Evolutionary conservation across 2,888 invertebrate genomes (phyloP).

Genomic region (Drosophila kanekoi): DNA sequence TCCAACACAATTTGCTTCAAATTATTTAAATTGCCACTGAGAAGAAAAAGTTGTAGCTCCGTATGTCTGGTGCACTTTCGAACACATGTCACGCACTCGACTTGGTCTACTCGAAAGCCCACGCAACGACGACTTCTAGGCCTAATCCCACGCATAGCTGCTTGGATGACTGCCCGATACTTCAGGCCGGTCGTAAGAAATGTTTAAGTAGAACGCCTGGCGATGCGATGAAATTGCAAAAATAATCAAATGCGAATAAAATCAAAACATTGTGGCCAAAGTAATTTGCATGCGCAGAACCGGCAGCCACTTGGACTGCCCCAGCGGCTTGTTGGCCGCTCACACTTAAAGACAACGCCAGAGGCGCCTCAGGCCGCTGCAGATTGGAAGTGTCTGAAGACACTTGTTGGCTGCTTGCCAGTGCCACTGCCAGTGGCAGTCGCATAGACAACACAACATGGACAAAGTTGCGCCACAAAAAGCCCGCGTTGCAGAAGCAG

Average conservation of each 20-base stretch:
- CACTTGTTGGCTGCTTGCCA: slow-evolving; percentile 78
- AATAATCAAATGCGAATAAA: slow-evolving; percentile 77
- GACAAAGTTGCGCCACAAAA: slow-evolving; percentile 31
- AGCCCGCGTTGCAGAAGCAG: slow-evolving; percentile 34
- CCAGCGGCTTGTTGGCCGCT: slow-evolving; percentile 19
- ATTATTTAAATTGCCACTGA: slow-evolving; percentile 19
- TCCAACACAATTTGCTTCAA: slow-evolving; percentile 12
- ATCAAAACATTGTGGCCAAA: slow-evolving; percentile 77
- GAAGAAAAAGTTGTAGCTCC: slow-evolving; percentile 29
- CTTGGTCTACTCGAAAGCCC: slow-evolving; percentile 44
- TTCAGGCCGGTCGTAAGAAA: slow-evolving; percentile 10
- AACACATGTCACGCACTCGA: slow-evolving; percentile 75
- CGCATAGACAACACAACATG: slow-evolving; percentile 25
- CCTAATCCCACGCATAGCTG: slow-evolving; percentile 54
- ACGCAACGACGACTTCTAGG: slow-evolving; percentile 43
- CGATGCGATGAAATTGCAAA: slow-evolving; percentile 50
- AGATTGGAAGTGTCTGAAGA: slow-evolving; percentile 68
- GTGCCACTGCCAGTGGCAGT: slow-evolving; percentile 38
- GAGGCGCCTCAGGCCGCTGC: slow-evolving; percentile 65
- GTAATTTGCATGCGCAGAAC: slow-evolving; percentile 77
- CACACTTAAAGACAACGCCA: slow-evolving; percentile 65
- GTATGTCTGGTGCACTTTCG: slow-evolving; percentile 41
- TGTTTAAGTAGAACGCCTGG: slow-evolving; percentile 51
- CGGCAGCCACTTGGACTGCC: slow-evolving; percentile 55
- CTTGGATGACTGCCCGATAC: not conserved